Evolutionary conservation across 30 jellyfish, hydroid and myxozoan genomes (phyloP), one percentile per base, ranked within the genome.

Genomic region (Hydra vulgaris): DNA sequence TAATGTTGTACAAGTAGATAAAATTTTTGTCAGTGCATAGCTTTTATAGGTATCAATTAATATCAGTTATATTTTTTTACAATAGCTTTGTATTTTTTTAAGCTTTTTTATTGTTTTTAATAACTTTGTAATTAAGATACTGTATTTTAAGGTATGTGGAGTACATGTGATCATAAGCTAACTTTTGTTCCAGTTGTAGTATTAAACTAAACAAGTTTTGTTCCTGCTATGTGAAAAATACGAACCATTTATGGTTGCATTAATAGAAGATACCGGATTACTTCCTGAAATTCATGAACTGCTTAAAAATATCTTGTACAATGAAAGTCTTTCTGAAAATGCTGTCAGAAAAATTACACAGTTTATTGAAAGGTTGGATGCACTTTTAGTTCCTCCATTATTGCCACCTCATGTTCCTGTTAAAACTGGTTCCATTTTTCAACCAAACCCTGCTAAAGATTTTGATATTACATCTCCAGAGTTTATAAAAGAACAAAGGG

Each of bases 201-300:
- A 40, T 40, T 40, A 40, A 40, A 3, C 5, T 12, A 40, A 40
- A 40, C n/a, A n/a, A n/a, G n/a, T n/a, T n/a, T 40, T 40, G 8
- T 40, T 40, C 5, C 61, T 40, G 61, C 61, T 12, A 40, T 40
- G 61, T 40, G 12, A 40, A 5, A 40, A 40, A 40, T n/a, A 12
- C 12, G 61, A 3, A 40, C 5, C 5, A 40, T 40, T 40, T 40
- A 40, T 40, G 61, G 12, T 40, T 40, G 61, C 61, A 40, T 40
- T 12, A 40, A 40, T 78, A 85, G 97, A 89, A 66, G 72, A 83
- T 89, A 86, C 81, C 85, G 72, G 82, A 75, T 78, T 90, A 21
- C 89, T 90, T 0, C 95, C 95, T 1, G 97, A 90, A 23, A 70
- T 90, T 52, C 85, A 81, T 54, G 70, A 19, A 21, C 86, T 90